Base-by-base conservation (phyloP, 2,113 vertebrate species). In the Anguilla rostrata region DNA sequence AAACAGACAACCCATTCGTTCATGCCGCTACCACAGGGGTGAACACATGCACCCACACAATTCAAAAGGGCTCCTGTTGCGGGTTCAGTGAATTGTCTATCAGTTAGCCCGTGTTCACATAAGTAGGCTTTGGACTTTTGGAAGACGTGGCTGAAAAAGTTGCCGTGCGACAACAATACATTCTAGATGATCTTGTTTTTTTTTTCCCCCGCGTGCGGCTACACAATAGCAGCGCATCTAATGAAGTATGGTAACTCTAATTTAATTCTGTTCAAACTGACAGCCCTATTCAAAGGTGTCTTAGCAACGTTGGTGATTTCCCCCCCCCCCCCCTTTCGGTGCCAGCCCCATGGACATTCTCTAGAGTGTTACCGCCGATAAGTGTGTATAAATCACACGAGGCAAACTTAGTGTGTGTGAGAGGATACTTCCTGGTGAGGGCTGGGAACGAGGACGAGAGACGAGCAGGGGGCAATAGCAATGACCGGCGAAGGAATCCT, bases 201-300 rank as follows among this genome's bases (percentile, higher is more conserved):
- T 75, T 75, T 34, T 8, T n/a, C n/a, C 34, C 34, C 43, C 43
- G 43, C 39, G 2, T 46, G 80, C 80, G 6, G 80, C 46, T 81
- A 22, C 80, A 81, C 80, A 81, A 41, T 43, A 81, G 80, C 39
- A 18, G 80, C 41, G 8, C 41, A 41, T 81, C 26, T 81, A 46
- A 46, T 41, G 80, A 81, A 81, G 71, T 34, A 75, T 75, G 71
- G 71, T 75, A 75, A 75, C 71, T 75, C 71, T 75, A 29, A 81
- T 39, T 39, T 46, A 26, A 22, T 43, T 41, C 41, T 46, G 80
- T n/a, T 41, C 39, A 41, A 43, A 39, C 15, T 46, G 39, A 46
- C 39, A 81, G 41, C 39, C 26, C 39, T 46, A 81, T 81, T 46
- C 41, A 41, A 34, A 41, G 80, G 80, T 43, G 80, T 46, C 80